phyloP scores from a whole-genome alignment of 2,888 invertebrate species.

The Catocala nupta region DNA sequence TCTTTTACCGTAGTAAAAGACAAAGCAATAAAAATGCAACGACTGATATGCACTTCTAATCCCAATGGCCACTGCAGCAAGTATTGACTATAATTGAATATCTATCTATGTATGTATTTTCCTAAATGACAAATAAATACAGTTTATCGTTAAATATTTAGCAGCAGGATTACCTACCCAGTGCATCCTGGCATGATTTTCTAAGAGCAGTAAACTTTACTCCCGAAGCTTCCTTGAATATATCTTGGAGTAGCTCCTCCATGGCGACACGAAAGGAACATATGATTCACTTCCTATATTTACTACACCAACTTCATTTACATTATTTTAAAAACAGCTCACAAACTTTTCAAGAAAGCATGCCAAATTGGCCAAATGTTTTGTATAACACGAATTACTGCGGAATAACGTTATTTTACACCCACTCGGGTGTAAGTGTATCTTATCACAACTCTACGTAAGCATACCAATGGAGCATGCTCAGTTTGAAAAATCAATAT shows the following conservation, averaged over 20 bases:
- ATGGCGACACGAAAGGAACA: slow-evolving; percentile 76
- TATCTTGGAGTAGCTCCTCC: slow-evolving; percentile 95
- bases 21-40: too few relatives aligned
- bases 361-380: slow-evolving; percentile 24
- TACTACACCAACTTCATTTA: slow-evolving; percentile 26
- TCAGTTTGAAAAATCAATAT: slow-evolving; percentile 81
- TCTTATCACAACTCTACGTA: slow-evolving; percentile 71
- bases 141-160: neutral
- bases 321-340: slow-evolving; percentile 22
- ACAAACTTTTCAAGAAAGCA: slow-evolving; percentile 17
- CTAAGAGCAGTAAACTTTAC: slow-evolving; percentile 92
- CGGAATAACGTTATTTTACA: slow-evolving; percentile 53
- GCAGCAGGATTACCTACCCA: slow-evolving; percentile 87
- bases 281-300: slow-evolving; percentile 43
- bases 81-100: too few relatives aligned
- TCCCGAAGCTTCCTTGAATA: slow-evolving; percentile 94
- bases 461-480: slow-evolving; percentile 72
- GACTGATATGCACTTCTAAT: too few relatives aligned
- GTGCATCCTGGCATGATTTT: slow-evolving; percentile 95
- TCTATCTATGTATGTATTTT: neutral
- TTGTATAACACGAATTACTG: slow-evolving; percentile 34
- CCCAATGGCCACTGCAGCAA: too few relatives aligned
- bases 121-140: neutral
- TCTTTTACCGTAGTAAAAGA: too few relatives aligned
- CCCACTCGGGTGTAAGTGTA: slow-evolving; percentile 72